A percentile compares a stretch with the other conserved stretches of the same genome.
Conservation (phyloP, 2,113 vertebrate genomes). For the Pelvicachromis taeniatus region DNA sequence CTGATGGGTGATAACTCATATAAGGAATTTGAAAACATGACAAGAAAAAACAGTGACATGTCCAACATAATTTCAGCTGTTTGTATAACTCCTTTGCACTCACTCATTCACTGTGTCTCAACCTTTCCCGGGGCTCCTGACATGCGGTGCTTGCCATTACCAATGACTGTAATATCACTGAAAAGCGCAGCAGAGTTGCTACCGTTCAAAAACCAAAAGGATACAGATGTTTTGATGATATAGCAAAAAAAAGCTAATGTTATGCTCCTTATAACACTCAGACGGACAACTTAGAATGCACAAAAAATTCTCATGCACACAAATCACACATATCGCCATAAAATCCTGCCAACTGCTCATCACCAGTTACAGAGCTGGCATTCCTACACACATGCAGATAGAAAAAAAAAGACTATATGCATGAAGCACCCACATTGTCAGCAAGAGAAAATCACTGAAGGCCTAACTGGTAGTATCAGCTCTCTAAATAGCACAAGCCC, state of each 20-base stretch:
- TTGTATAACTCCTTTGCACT: background rate
- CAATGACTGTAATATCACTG: background rate
- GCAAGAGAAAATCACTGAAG: background rate
- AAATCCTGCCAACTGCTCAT: conserved; percentile 13
- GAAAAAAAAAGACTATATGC: background rate
- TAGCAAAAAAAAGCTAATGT: background rate
- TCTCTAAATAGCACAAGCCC: background rate
- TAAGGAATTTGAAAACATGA: background rate
- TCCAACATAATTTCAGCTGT: background rate
- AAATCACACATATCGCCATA: background rate
- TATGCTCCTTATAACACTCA: background rate
- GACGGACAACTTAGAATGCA: background rate
- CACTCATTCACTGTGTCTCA: background rate
- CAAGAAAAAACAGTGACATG: fast-evolving
- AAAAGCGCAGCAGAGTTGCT: fast-evolving
- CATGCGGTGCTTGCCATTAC: background rate
- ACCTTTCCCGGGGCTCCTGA: fast-evolving
- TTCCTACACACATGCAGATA: background rate
- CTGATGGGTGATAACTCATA: too few relatives aligned
- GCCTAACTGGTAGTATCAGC: background rate
- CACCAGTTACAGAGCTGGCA: conserved; percentile 3
- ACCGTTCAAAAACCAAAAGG: too few relatives aligned
- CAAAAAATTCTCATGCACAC: background rate
- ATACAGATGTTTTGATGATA: background rate
- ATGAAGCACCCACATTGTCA: background rate